Evolutionary conservation across 2,797 vertebrate species (phyloP), one percentile per base, ranked within the genome.

Genomic region (Kryptopterus vitreolus): DNA sequence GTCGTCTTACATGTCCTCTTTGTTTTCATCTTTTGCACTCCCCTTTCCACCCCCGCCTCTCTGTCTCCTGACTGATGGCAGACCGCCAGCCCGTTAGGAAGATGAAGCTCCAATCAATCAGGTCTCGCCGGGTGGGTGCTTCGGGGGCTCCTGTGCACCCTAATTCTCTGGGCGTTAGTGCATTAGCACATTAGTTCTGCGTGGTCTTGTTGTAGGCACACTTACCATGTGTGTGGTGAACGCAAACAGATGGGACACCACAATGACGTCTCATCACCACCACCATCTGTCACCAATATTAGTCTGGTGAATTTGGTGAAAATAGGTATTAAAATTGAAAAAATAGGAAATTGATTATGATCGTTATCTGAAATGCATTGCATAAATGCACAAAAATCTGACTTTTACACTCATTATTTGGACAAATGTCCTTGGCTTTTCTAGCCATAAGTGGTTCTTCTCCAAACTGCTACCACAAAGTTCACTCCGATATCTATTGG

Each of bases 51-150:
- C 70, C 81, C 86, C 88, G 84, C 85, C 88, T 81, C 81, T 69
- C 86, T 87, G 88, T 83, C 86, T 87, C 87, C 55, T 81, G 84
- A 87, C 89, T 85, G 86, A 87, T 94, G 93, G 93, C 92, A 88
- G 88, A 78, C 86, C 88, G 91, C 93, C 94, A 94, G 92, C 89
- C 93, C 81, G 89, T 94, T 94, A 94, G 92, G 88, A 92, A 94
- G 92, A 95, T 95, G 92, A 94, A 91, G 90, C 91, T 94, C 92
- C 93, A 93, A 92, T 95, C 94, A 94, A 94, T 95, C 94, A 95
- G 91, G 77, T 83, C 88, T 87, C 89, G 85, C 88, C 72, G 82
- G 90, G 90, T 79, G 82, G 76, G 78, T 57, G 69, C 88, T 90
- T 88, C 87, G 55, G n/a, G 61, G 77, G 78, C 63, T 77, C 66